Percentiles rank a stretch among this genome's conserved stretches.
These are phyloP conservation scores for Sarcophaga variegata DNA, from an alignment of 2,888 invertebrate genomes.

Conservation along the genomic window DNA sequence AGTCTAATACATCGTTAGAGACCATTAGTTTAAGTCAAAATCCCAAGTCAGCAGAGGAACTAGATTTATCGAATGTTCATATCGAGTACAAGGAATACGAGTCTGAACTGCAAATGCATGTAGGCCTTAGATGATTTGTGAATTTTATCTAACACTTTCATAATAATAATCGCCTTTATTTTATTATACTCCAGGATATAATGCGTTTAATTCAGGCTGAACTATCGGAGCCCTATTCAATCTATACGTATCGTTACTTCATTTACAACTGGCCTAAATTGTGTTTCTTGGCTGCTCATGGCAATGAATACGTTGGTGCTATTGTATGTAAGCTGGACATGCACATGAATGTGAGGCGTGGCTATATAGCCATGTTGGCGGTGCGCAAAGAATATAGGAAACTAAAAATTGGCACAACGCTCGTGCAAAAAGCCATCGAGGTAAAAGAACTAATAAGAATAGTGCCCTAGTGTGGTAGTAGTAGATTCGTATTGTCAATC, in stretches of 20 bases:
- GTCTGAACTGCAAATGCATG: constrained; percentile 98
- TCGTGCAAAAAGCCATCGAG: constrained; percentile 90
- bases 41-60: constrained; percentile 58
- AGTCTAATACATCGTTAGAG: constrained; percentile 2
- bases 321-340: constrained; percentile 99
- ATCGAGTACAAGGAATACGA: constrained; percentile 89
- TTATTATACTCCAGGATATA: constrained; percentile 85
- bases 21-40: constrained; percentile 30
- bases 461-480: not conserved
- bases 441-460: constrained; percentile 77
- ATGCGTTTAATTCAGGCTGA: constrained; percentile 99
- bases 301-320: constrained; percentile 95
- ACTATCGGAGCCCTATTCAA: constrained; percentile 99
- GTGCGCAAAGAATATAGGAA: constrained; percentile 97
- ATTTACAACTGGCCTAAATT: constrained; percentile 99
- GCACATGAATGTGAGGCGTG: constrained; percentile 94
- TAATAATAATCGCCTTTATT: too few species aligned
- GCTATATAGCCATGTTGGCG: constrained; percentile 99
- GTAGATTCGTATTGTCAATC: not conserved
- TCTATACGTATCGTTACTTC: constrained; percentile 99
- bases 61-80: constrained; percentile 74
- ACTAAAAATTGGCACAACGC: constrained; percentile 93
- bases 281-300: constrained; percentile 97
- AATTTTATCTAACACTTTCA: not conserved
- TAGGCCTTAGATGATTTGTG: constrained; percentile 68